These are phyloP conservation scores for Sylvia atricapilla DNA, from an alignment of 2,113 vertebrate genomes.

Conservation along the genomic window DNA sequence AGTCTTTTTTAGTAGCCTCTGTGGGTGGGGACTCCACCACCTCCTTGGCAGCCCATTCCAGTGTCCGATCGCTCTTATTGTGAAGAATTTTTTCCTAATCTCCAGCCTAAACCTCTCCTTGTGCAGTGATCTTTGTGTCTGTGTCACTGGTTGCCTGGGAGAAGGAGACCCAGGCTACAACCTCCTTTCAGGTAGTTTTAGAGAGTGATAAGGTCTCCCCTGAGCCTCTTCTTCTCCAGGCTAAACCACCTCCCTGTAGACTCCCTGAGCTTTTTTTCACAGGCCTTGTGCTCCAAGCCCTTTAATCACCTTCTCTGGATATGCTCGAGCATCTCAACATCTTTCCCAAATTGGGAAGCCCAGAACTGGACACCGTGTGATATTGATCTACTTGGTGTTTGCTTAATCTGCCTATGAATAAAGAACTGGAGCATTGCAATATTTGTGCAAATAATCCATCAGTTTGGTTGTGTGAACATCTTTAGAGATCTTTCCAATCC, in stretches of 20 bases:
- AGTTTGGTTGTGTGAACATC: not conserved
- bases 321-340: accelerated
- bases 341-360: not conserved
- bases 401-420: not conserved
- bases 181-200: not conserved
- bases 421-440: not conserved
- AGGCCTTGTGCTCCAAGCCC: not conserved
- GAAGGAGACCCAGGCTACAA: no score
- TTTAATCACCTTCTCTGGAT: not conserved
- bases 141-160: not conserved
- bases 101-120: not conserved
- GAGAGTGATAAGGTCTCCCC: not conserved
- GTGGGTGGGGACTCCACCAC: accelerated
- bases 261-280: not conserved
- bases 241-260: not conserved
- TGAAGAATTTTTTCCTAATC: not conserved
- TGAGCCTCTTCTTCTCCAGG: not conserved
- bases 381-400: not conserved
- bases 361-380: not conserved
- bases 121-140: no score
- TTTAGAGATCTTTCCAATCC: not conserved
- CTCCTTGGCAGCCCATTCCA: not conserved
- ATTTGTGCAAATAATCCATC: not conserved
- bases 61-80: not conserved
- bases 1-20: not conserved